Evolutionary conservation across 1,140 invertebrate species (phyloP), one percentile per base, ranked within the genome.

Genomic region (Zaprionus davidi): DNA sequence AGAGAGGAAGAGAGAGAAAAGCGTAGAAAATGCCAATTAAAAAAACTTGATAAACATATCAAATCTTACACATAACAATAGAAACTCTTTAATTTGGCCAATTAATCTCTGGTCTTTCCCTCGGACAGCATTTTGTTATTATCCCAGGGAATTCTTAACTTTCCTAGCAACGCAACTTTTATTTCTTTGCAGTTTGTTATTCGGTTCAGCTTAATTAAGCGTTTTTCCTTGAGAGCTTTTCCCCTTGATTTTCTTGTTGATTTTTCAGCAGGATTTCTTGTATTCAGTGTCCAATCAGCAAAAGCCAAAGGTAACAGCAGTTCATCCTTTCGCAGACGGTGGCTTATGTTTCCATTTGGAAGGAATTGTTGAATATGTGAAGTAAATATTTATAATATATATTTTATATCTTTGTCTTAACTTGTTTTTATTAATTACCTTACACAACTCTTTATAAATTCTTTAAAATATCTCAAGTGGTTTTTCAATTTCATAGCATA

Each of bases 31-130:
- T 46, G 17, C 7, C 38, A 67, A 58, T 67, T 67, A 67, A 58
- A 67, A 58, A 44, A 67, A 34, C 7, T 46, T 58, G 55, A 46
- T 49, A 67, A 58, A 67, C 22, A 11, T n/a, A 28, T 66, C 51
- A 17, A 55, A 9, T 34, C 20, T 1, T 15, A 24, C 24, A 53
- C 12, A 36, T 1, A 66, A 55, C 63, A 66, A 38, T 31, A 13
- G 28, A 53, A 64, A 51, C 26, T 28, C 20, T 51, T 51, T 51
- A 51, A 51, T 51, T 51, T 56, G 26, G 15, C 24, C 24, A 56
- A 26, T 56, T 46, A n/a, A 17, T 34, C 31, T 3, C 17, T 3
- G 15, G n/a, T 6, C 1, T 6, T 2, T 31, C 28, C 13, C 26
- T 26, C 22, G 49, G 0, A 3, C 11, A 12, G 17, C 24, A 22